These are phyloP conservation scores for Drosophila multiciliata DNA, from an alignment of 2,888 invertebrate species.

Conservation along the genomic window DNA sequence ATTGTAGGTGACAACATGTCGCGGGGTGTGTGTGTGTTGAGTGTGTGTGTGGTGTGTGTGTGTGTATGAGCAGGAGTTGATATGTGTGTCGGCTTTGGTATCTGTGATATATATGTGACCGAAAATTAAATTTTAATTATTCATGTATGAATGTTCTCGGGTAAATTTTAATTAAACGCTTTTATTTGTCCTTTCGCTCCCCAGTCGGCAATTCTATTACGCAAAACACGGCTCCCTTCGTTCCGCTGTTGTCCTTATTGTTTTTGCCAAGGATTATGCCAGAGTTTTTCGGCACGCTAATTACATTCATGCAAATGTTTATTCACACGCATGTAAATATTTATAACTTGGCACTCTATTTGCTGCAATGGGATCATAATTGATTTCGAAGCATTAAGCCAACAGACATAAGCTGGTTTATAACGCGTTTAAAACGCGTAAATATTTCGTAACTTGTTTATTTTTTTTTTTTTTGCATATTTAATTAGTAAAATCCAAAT, in stretches of 20 bases:
- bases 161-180: conserved; percentile 78
- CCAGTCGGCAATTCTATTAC: neutral
- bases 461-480: neutral
- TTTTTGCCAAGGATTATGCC: conserved; percentile 54
- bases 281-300: conserved; percentile 47
- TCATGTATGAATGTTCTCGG: conserved; percentile 64
- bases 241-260: conserved; percentile 31
- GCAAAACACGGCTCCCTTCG: conserved; percentile 14
- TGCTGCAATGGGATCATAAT: conserved; percentile 19
- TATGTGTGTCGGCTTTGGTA: conserved; percentile 5
- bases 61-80: neutral
- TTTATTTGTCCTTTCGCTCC: conserved; percentile 55
- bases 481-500: neutral
- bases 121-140: conserved; percentile 78
- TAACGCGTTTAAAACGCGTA: neutral
- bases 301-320: conserved; percentile 68
- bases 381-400: conserved; percentile 9
- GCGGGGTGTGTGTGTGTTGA: conserved; percentile 2
- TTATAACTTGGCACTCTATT: conserved; percentile 15
- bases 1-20: conserved; percentile 70
- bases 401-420: neutral
- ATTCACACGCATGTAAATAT: conserved; percentile 34
- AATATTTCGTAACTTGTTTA: neutral
- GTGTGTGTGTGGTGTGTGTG: neutral
- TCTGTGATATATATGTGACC: conserved; percentile 68